Base-by-base conservation (phyloP, 2,888 invertebrate genomes). In the Pammene fasciana region DNA sequence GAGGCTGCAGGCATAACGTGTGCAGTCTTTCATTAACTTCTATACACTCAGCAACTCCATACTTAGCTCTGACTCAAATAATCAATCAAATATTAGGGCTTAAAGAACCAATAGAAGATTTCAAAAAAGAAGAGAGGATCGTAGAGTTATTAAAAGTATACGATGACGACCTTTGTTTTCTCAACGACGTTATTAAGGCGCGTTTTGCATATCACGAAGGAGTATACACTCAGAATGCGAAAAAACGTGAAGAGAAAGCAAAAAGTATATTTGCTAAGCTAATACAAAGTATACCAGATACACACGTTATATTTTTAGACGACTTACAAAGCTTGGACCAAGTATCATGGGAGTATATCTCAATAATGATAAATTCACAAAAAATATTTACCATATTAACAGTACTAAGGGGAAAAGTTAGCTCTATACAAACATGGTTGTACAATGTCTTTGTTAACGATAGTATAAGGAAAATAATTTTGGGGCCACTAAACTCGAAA, bases 111-210 rank as follows among this genome's bases (percentile, higher is more conserved):
- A 81, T 83, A 34, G 74, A 71, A 62, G 89, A 86, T 54, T 92
- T 92, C 72, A 72, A 75, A 45, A 92, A 92, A 78, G 92, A 92
- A 82, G 86, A 93, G 84, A 84, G 83, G 80, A 82, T 85, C 80
- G 77, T 86, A 67, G 71, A 86, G 73, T 60, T 88, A 72, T 73
- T 88, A 80, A 75, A 86, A 76, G 73, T 75, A 13, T 81, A 86
- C 78, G 79, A 73, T 78, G 85, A 90, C 16, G 90, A 93, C 72
- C 82, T 94, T n/a, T 94, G 94, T 75, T 93, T 93, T 70, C 79
- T 94, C 55, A 94, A 94, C 75, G 85, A 85, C 26, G 82, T 94
- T 10, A 80, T 94, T 56, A 92, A 92, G 79, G 92, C 94, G 7
- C 85, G 91, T 45, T 94, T 94, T 75, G 92, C 93, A 0, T 89